A percentile compares a stretch with the other conserved stretches of the same genome.
Conservation (phyloP, 2,113 vertebrate species). For the Lutjanus erythropterus region DNA sequence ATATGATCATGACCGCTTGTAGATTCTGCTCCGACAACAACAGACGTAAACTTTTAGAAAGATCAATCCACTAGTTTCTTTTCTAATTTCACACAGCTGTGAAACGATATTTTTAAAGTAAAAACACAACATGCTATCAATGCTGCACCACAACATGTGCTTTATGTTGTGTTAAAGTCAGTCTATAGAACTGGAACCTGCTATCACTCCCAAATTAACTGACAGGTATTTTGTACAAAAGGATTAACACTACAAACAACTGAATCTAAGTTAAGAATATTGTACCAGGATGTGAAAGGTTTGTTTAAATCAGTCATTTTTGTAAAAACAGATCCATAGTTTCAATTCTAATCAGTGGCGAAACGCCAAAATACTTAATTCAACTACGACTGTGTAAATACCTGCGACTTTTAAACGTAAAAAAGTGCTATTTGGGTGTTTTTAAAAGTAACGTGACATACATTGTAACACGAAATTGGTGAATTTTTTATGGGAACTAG, state of each 20-base stretch:
- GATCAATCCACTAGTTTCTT: neutral
- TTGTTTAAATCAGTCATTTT: neutral
- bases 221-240: conserved; percentile 9
- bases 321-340: conserved; percentile 3
- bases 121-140: neutral
- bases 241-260: conserved; percentile 28
- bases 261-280: conserved; percentile 5
- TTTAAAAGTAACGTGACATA: conserved; percentile 11
- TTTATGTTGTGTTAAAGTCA: conserved; percentile 16
- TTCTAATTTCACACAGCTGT: conserved; percentile 18
- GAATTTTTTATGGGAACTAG: conserved; percentile 69
- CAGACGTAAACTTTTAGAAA: conserved; percentile 35
- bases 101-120: conserved; percentile 33
- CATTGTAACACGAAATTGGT: conserved; percentile 18
- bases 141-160: conserved; percentile 14
- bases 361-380: conserved; percentile 1
- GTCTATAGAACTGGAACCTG: neutral
- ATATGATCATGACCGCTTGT: neutral
- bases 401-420: conserved; percentile 9
- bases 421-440: conserved; percentile 18
- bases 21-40: conserved; percentile 21
- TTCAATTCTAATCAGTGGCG: neutral
- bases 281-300: neutral
- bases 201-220: neutral
- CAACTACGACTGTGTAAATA: neutral